Percentiles rank a stretch among this genome's conserved stretches.
These are phyloP conservation scores for Heliconius sara DNA, from an alignment of 2,888 invertebrate species.

Conservation along the genomic window DNA sequence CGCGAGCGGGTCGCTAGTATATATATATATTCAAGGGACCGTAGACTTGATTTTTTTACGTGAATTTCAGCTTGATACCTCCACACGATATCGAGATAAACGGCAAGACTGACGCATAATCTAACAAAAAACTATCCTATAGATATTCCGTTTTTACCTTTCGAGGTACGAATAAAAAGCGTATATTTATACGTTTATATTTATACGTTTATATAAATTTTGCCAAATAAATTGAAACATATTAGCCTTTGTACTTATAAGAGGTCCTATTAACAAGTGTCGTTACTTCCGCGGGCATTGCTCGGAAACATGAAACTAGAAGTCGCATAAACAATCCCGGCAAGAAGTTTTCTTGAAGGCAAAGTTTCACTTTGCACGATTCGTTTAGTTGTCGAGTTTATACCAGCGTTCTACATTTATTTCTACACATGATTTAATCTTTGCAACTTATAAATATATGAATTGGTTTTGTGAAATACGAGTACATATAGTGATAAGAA, in stretches of 20 bases:
- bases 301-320: slow-evolving; percentile 39
- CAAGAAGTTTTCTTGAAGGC: slow-evolving; percentile 45
- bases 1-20: too few relatives aligned
- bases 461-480: slow-evolving; percentile 2
- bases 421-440: slow-evolving; percentile 26
- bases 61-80: too few relatives aligned
- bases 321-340: slow-evolving; percentile 46
- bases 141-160: too few relatives aligned
- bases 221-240: neutral
- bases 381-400: slow-evolving; percentile 42
- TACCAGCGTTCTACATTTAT: slow-evolving; percentile 34
- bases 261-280: slow-evolving; percentile 38
- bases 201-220: too few relatives aligned
- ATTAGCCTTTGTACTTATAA: slow-evolving; percentile 14
- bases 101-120: accelerated
- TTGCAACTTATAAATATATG: neutral
- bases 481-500: neutral
- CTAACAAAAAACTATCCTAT: too few relatives aligned
- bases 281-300: slow-evolving; percentile 33
- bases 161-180: too few relatives aligned
- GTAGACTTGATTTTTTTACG: too few relatives aligned
- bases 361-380: slow-evolving; percentile 44
- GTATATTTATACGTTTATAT: too few relatives aligned
- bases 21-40: too few relatives aligned
- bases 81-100: too few relatives aligned